Evolutionary conservation across 1,140 invertebrate genomes (phyloP).

Genomic region (Aphelinus atriplicis): DNA sequence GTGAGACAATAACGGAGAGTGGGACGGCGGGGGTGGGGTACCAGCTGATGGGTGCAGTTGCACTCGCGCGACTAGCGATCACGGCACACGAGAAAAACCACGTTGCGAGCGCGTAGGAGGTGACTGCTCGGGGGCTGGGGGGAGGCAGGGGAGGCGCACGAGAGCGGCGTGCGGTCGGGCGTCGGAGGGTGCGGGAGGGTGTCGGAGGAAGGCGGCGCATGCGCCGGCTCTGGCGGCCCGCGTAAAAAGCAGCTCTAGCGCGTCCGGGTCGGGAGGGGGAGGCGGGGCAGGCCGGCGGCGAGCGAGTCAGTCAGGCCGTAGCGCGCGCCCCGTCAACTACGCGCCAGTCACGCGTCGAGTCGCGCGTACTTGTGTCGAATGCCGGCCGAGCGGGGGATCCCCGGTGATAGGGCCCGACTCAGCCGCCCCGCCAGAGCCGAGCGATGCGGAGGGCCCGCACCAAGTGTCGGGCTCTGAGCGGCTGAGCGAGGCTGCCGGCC

Average conservation of each 20-base stretch:
- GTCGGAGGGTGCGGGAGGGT: not conserved
- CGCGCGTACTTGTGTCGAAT: not conserved
- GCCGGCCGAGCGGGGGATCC: not conserved
- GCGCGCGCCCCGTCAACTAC: constrained; percentile 65
- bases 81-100: too few relatives aligned
- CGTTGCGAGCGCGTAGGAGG: not conserved
- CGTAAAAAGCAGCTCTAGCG: constrained; percentile 49
- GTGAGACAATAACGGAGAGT: too few relatives aligned
- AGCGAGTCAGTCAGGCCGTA: constrained; percentile 66
- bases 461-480: not conserved
- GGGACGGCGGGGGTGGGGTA: too few relatives aligned
- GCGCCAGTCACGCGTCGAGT: constrained; percentile 45
- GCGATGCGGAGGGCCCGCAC: not conserved
- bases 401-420: not conserved
- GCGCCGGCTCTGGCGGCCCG: constrained; percentile 18
- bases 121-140: constrained; percentile 22
- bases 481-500: not conserved
- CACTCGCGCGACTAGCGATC: too few relatives aligned
- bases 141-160: not conserved
- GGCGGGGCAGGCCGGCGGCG: constrained; percentile 51
- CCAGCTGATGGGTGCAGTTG: too few relatives aligned
- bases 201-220: not conserved
- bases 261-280: constrained; percentile 44
- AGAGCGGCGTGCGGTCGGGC: not conserved
- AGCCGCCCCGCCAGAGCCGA: not conserved